phyloP scores from a whole-genome alignment of 2,113 vertebrate genomes.

The Ailuropoda melanoleuca region DNA sequence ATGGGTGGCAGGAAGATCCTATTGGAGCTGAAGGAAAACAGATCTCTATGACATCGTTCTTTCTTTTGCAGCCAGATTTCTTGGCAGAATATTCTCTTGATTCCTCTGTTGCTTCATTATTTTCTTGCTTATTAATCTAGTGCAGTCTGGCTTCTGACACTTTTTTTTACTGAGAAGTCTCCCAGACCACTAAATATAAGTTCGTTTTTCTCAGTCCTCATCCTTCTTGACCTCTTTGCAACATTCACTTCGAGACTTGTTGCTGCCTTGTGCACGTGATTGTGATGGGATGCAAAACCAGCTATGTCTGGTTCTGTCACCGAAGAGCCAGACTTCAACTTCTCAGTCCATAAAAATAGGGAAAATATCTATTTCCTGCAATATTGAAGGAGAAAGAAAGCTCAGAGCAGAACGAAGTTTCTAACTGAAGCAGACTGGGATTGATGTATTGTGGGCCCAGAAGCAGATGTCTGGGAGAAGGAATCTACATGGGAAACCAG shows the following conservation, averaged over 20 bases:
- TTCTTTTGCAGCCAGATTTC: neutral
- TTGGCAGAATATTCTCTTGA: neutral
- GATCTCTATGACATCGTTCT: neutral
- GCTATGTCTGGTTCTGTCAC: neutral
- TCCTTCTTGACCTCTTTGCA: neutral
- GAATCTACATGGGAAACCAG: neutral
- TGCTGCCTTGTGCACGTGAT: neutral
- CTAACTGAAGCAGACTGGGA: neutral
- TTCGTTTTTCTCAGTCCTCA: neutral
- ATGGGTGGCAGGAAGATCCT: neutral
- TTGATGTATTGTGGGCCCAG: neutral
- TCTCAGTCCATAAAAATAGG: neutral
- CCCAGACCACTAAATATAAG: neutral
- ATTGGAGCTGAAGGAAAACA: neutral
- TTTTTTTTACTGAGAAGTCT: neutral
- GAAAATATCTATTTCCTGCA: neutral
- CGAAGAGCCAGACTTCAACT: neutral
- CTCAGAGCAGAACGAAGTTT: neutral
- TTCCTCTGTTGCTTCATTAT: neutral
- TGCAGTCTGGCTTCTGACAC: neutral
- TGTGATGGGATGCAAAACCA: neutral
- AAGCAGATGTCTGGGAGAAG: neutral
- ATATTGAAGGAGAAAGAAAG: neutral
- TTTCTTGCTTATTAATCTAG: slow-evolving; percentile 6
- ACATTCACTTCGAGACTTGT: neutral